A percentile compares a stretch with the other conserved stretches of the same genome.
Conservation (phyloP, 1,140 invertebrate species). For the Pseudoatta argentina region DNA sequence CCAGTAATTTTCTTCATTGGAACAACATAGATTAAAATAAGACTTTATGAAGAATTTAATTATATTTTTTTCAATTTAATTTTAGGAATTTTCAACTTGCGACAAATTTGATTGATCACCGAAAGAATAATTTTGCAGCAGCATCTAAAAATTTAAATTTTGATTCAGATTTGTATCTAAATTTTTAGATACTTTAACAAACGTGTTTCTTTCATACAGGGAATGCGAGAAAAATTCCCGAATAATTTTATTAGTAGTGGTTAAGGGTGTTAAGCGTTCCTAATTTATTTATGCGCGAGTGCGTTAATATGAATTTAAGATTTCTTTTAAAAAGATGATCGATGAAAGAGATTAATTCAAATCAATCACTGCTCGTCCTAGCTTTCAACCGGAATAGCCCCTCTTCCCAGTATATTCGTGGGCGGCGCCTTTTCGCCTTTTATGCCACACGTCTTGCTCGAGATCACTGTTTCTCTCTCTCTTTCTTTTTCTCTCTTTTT, state of each 20-base stretch:
- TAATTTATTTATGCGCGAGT: neutral
- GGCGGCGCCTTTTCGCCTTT: constrained; percentile 29
- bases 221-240: neutral
- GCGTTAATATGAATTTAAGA: neutral
- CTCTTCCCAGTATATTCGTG: constrained; percentile 2
- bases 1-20: neutral
- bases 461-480: neutral
- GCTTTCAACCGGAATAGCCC: constrained; percentile 24
- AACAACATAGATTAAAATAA: neutral
- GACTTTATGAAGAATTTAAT: constrained; percentile 10
- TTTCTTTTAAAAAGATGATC: neutral
- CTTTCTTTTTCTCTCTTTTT: neutral
- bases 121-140: no score
- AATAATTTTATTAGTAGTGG: neutral
- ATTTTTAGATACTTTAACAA: no score
- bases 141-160: no score
- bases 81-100: neutral
- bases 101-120: neutral
- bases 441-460: neutral
- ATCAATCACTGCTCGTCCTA: constrained; percentile 21
- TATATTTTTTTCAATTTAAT: neutral
- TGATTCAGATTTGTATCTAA: no score
- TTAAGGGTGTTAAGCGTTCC: neutral
- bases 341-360: neutral
- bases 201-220: no score